Evolutionary conservation across 2,888 invertebrate genomes (phyloP).

Genomic region (Endomychus coccineus): DNA sequence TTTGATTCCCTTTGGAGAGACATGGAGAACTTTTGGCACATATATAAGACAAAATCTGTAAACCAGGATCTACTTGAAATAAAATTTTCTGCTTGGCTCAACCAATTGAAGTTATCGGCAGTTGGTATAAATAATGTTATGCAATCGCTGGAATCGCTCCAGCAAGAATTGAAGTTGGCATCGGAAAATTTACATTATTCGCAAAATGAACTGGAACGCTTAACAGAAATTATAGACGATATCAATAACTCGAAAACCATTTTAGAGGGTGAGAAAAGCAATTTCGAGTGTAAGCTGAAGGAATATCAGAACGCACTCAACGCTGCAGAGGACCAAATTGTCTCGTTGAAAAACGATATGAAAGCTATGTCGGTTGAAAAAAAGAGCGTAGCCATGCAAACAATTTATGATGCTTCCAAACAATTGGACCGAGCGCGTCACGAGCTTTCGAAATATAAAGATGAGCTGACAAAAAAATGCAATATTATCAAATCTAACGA

Average conservation of each 20-base stretch:
- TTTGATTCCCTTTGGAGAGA: slow-evolving; percentile 1
- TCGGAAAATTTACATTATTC: slow-evolving; percentile 20
- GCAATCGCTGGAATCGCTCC: slow-evolving; percentile 11
- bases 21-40: slow-evolving; percentile 11
- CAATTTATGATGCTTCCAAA: slow-evolving; percentile 11
- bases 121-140: slow-evolving; percentile 16
- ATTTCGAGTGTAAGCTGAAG: slow-evolving; percentile 22
- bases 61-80: slow-evolving; percentile 9
- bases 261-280: slow-evolving; percentile 27
- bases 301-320: slow-evolving; percentile 17
- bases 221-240: slow-evolving; percentile 23
- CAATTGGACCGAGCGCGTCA: slow-evolving; percentile 16
- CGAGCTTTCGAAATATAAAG: slow-evolving; percentile 11
- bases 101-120: slow-evolving; percentile 7
- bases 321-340: slow-evolving; percentile 18
- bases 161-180: slow-evolving; percentile 11
- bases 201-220: slow-evolving; percentile 21
- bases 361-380: slow-evolving; percentile 13
- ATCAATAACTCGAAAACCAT: slow-evolving; percentile 24
- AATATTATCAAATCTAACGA: slow-evolving; percentile 6
- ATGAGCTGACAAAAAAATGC: slow-evolving; percentile 6
- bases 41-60: slow-evolving; percentile 1
- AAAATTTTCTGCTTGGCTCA: slow-evolving; percentile 12
- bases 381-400: slow-evolving; percentile 7
- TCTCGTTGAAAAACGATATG: slow-evolving; percentile 10